These are phyloP conservation scores for Balanococcus diminutus DNA, from an alignment of 2,888 invertebrate genomes.

Conservation along the genomic window DNA sequence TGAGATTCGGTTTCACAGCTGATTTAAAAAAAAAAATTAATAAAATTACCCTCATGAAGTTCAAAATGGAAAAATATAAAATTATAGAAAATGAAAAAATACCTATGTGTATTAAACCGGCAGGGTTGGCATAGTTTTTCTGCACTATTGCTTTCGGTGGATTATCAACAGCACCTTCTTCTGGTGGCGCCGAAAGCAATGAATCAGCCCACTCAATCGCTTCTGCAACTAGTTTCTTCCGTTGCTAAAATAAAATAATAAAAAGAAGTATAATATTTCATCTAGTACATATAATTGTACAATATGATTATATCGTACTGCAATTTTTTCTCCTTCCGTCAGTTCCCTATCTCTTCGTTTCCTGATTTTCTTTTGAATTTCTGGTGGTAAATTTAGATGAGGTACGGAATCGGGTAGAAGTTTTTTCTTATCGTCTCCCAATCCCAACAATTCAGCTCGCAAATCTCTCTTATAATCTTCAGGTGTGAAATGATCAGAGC, in stretches of 20 bases:
- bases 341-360: neutral
- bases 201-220: conserved; percentile 1
- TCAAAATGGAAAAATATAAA: neutral
- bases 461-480: conserved; percentile 27
- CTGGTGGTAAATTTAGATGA: neutral
- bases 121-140: too few relatives aligned
- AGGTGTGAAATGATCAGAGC: conserved; percentile 7
- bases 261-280: neutral
- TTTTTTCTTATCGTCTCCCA: neutral
- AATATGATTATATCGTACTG: neutral
- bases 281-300: neutral
- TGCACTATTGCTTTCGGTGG: too few relatives aligned
- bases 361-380: neutral
- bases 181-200: neutral
- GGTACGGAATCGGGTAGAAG: neutral
- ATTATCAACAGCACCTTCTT: too few relatives aligned
- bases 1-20: neutral
- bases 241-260: neutral
- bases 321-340: neutral
- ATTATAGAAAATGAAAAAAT: too few relatives aligned
- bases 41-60: neutral
- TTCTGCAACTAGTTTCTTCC: neutral
- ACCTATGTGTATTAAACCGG: too few relatives aligned
- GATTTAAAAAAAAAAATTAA: neutral
- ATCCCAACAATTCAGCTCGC: conserved; percentile 43